These are phyloP conservation scores for Drosophila nigritarsus DNA, from an alignment of 2,888 invertebrate species.

Conservation along the genomic window DNA sequence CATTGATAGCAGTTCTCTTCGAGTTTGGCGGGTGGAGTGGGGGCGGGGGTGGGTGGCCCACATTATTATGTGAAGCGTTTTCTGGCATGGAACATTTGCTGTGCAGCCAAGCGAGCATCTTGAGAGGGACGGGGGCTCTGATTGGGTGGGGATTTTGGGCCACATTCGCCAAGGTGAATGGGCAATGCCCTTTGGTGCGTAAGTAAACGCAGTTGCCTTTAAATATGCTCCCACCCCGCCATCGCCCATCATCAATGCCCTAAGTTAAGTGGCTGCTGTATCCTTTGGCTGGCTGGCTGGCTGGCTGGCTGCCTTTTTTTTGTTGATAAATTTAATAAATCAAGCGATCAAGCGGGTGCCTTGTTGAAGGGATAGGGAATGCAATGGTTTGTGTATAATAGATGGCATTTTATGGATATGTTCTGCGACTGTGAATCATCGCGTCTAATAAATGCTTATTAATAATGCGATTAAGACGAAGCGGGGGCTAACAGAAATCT, in stretches of 20 bases:
- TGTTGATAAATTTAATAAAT: slow-evolving; percentile 73
- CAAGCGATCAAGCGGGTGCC: slow-evolving; percentile 46
- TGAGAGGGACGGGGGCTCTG: too few relatives aligned
- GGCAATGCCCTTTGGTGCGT: slow-evolving; percentile 74
- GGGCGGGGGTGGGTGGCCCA: background rate
- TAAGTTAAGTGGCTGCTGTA: slow-evolving; percentile 24
- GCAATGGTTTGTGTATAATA: slow-evolving; percentile 71
- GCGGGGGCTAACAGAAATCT: slow-evolving; percentile 27
- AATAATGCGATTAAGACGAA: slow-evolving; percentile 67
- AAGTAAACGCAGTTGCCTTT: slow-evolving; percentile 67
- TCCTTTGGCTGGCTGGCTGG: slow-evolving; percentile 16
- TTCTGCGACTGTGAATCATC: slow-evolving; percentile 28
- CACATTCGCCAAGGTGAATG: slow-evolving; percentile 60
- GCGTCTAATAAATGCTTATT: slow-evolving; percentile 71
- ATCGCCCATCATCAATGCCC: slow-evolving; percentile 10
- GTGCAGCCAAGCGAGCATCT: slow-evolving; percentile 63
- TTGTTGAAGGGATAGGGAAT: slow-evolving; percentile 35
- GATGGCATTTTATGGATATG: slow-evolving; percentile 68
- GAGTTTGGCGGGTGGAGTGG: background rate
- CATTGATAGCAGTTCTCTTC: slow-evolving; percentile 40
- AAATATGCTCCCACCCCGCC: slow-evolving; percentile 46
- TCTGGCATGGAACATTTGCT: slow-evolving; percentile 69
- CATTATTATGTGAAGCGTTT: slow-evolving; percentile 55
- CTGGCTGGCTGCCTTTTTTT: background rate
- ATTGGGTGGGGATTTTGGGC: background rate